Evolutionary conservation across 2,797 vertebrate genomes (phyloP), one percentile per base, ranked within the genome.

Genomic region (Sciurus carolinensis): DNA sequence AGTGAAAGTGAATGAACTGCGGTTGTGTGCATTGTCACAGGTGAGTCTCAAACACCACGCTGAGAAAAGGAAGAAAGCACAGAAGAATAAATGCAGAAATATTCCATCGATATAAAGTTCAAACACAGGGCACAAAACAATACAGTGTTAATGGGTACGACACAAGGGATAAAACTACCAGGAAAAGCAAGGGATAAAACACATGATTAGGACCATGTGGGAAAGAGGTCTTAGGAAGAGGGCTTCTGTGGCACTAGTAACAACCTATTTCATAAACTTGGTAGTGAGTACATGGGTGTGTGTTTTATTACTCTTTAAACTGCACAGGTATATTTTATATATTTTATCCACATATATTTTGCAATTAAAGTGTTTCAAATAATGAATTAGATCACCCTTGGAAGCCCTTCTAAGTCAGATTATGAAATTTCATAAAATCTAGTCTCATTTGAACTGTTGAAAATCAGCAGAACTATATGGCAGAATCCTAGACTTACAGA

Each of bases 351-450:
- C 86, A 33, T 59, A 10, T 88, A 87, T 69, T 88, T 93, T 44
- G 62, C 26, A 85, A 66, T 87, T 47, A 80, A 84, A 94, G n/a
- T 77, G 10, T 79, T 90, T 96, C 69, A 89, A 92, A 66, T 71
- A 94, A 67, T 94, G 44, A 92, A 71, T 54, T 91, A 91, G 59
- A 69, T 92, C 15, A n/a, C 47, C 13, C 47, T 81, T 39, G 17
- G 59, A 50, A n/a, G 30, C 12, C 20, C 14, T 57, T 62, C 93
- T 59, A 87, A 52, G 24, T 42, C 7, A 33, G 79, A 87, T 75
- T 88, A 90, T 95, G 87, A 87, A 92, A 83, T 86, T 83, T 82
- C 42, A 1, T 59, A 82, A 95, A 57, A 81, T 47, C 91, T 57
- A 62, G 9, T 73, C 83, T 93, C 20, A 14, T 86, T 81, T 80